Evolutionary conservation across 2,797 vertebrate species (phyloP).

Genomic region (Brachyrhaphis roseni): DNA sequence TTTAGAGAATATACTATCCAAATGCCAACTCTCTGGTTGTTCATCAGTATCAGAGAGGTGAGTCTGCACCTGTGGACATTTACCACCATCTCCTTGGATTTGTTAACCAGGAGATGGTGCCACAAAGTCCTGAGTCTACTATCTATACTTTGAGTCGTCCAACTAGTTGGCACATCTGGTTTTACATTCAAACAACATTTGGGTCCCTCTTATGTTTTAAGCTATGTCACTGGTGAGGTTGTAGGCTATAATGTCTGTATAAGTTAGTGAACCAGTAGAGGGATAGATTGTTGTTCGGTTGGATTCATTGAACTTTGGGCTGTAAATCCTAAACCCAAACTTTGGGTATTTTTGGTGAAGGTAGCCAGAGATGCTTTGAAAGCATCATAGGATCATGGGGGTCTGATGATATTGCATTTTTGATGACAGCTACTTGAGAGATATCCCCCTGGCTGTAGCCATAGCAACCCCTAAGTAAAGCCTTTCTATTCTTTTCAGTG

Average conservation of each 20-base stretch:
- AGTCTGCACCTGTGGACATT: too few species aligned
- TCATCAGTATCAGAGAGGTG: too few species aligned
- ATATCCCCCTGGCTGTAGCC: conserved; percentile 26
- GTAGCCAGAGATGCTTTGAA: conserved; percentile 12
- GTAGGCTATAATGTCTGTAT: background rate
- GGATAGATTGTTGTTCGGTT: background rate
- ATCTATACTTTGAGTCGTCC: background rate
- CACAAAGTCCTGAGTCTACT: too few species aligned
- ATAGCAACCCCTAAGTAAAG: conserved; percentile 29
- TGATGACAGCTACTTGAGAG: conserved; percentile 20
- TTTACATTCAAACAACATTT: background rate
- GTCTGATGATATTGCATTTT: conserved; percentile 23
- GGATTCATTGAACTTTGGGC: background rate
- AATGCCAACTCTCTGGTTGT: too few species aligned
- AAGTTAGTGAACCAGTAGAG: background rate
- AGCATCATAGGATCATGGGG: conserved; percentile 13
- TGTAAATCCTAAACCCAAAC: background rate
- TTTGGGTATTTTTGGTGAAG: background rate
- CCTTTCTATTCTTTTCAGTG: conserved; percentile 7
- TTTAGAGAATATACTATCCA: too few species aligned
- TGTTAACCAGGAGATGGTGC: background rate
- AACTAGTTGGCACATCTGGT: background rate
- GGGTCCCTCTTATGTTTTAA: background rate
- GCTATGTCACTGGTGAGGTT: background rate
- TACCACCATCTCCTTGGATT: background rate